Evolutionary conservation across 2,797 vertebrate species (phyloP).

Genomic region (Atherinosoma microstoma): DNA sequence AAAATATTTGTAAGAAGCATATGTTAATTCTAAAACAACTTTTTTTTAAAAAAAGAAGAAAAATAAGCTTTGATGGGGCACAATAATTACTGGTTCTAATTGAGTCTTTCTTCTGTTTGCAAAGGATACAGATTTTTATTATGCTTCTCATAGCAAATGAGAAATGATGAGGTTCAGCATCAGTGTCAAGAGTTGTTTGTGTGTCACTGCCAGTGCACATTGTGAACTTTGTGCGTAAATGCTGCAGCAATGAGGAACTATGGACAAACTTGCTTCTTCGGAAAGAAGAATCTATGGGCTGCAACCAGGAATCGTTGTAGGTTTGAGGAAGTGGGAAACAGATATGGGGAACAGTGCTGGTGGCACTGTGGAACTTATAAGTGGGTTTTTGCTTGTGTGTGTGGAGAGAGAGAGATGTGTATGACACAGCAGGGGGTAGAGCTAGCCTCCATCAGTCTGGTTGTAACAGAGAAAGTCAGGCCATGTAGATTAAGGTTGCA

Average conservation of each 20-base stretch:
- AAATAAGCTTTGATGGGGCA: background rate
- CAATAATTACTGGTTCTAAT: background rate
- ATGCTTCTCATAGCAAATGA: background rate
- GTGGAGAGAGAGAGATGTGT: constrained; percentile 34
- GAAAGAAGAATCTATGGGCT: constrained; percentile 45
- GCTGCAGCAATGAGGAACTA: constrained; percentile 60
- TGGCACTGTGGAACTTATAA: constrained; percentile 27
- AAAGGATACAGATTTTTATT: background rate
- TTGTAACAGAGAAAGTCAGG: constrained; percentile 75
- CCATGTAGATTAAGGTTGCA: constrained; percentile 80
- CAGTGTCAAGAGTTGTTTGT: background rate
- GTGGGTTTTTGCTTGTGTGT: constrained; percentile 20
- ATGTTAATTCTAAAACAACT: background rate
- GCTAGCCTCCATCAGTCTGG: constrained; percentile 60
- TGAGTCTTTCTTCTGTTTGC: background rate
- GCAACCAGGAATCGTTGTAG: constrained; percentile 53
- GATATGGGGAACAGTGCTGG: constrained; percentile 57
- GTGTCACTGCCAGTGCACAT: background rate
- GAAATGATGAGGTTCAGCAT: background rate
- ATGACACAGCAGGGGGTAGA: constrained; percentile 60
- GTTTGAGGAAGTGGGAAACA: constrained; percentile 73
- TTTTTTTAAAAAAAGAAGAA: background rate
- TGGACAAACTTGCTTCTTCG: constrained; percentile 45
- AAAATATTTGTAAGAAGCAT: background rate
- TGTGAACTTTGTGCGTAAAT: constrained; percentile 27